These are phyloP conservation scores for Delia radicum DNA, from an alignment of 1,140 invertebrate species.

Conservation along the genomic window DNA sequence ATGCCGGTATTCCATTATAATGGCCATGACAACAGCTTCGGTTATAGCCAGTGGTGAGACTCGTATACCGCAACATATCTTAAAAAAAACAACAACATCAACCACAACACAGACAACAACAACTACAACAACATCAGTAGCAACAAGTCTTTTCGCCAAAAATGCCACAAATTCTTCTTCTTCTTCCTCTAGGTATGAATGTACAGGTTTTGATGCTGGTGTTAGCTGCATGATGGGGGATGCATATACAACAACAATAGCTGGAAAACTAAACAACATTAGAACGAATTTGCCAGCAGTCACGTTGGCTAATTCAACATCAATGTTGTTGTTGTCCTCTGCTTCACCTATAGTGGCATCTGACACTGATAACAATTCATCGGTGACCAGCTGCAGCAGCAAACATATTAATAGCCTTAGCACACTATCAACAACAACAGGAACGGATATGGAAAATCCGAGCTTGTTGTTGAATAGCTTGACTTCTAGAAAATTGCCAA, in stretches of 20 bases:
- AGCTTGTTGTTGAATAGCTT: background rate
- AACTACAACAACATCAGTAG: background rate
- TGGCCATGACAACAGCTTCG: constrained; percentile 53
- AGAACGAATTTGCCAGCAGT: background rate
- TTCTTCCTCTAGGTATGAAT: background rate
- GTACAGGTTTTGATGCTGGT: background rate
- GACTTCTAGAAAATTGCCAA: constrained; percentile 51
- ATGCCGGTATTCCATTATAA: constrained; percentile 46
- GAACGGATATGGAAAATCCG: constrained; percentile 18
- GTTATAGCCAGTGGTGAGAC: constrained; percentile 53
- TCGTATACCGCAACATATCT: constrained; percentile 28
- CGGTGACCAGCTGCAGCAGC: background rate
- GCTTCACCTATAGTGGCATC: background rate
- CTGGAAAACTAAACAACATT: background rate
- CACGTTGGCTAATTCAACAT: constrained; percentile 14
- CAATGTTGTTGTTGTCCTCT: background rate
- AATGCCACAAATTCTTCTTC: background rate
- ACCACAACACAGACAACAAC: background rate
- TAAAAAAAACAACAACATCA: constrained; percentile 30
- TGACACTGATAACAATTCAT: background rate
- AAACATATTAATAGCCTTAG: background rate
- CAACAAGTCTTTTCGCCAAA: background rate
- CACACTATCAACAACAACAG: background rate
- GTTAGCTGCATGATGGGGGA: background rate
- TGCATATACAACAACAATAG: constrained; percentile 25